Evolutionary conservation across 2,797 vertebrate species (phyloP).

Genomic region (Melanotaenia boesemani): DNA sequence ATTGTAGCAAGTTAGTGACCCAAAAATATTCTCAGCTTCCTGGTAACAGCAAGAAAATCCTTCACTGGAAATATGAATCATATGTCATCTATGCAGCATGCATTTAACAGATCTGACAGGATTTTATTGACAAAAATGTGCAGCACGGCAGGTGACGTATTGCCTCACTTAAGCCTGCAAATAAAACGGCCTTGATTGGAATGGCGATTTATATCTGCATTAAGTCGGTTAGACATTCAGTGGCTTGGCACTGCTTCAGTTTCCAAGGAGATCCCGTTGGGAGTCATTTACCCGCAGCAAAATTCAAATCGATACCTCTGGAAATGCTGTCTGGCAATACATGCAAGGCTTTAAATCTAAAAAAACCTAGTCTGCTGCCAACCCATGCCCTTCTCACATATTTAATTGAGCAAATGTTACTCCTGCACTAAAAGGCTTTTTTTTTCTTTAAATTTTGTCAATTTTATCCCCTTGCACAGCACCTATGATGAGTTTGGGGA

Average conservation of each 20-base stretch:
- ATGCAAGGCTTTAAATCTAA: conserved; percentile 69
- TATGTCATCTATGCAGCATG: conserved; percentile 56
- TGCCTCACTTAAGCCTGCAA: conserved; percentile 63
- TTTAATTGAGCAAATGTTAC: conserved; percentile 77
- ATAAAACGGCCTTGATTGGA: conserved; percentile 82
- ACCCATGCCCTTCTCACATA: conserved; percentile 57
- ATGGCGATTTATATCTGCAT: conserved; percentile 85
- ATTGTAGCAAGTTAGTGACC: conserved; percentile 30
- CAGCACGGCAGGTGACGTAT: conserved; percentile 72
- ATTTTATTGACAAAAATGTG: conserved; percentile 80
- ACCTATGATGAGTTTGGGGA: conserved; percentile 74
- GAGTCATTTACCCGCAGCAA: conserved; percentile 83
- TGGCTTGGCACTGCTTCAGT: conserved; percentile 77
- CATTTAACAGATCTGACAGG: conserved; percentile 71
- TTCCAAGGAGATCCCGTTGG: conserved; percentile 76
- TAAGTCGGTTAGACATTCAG: conserved; percentile 78
- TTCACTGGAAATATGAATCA: conserved; percentile 64
- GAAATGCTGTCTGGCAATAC: conserved; percentile 69
- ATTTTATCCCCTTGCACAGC: conserved; percentile 27
- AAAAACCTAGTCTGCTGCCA: conserved; percentile 53
- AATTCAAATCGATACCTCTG: conserved; percentile 84
- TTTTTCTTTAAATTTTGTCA: conserved; percentile 11
- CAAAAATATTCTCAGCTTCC: conserved; percentile 29
- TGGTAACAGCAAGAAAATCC: conserved; percentile 36
- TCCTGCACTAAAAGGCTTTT: conserved; percentile 34